Conservation (phyloP, 2,113 vertebrate genomes). For the Antigone vipio region DNA sequence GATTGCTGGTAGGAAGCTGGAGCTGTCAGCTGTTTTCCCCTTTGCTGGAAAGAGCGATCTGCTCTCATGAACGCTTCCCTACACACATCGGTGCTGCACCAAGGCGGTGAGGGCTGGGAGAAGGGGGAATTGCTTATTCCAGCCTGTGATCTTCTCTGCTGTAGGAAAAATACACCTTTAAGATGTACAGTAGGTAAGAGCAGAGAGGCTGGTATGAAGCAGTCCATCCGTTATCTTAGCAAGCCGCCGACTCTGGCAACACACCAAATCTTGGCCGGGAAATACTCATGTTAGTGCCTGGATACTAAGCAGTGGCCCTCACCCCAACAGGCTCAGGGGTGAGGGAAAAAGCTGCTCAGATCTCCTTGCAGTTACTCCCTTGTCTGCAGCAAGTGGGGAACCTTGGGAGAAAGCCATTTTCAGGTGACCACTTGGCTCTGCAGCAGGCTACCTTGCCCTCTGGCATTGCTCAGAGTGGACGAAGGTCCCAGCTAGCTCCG, state of each 20-base stretch:
- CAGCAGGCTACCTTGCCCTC: not conserved
- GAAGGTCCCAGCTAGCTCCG: fast-evolving
- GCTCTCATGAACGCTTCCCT: not conserved
- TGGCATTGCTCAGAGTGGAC: not conserved
- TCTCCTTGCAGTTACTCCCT: not conserved
- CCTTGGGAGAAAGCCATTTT: not conserved
- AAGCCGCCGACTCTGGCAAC: not conserved
- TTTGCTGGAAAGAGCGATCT: not conserved
- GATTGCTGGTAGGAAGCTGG: not conserved
- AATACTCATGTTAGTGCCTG: not conserved
- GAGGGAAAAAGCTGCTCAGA: not conserved
- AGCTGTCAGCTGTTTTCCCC: fast-evolving
- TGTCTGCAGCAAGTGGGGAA: not conserved
- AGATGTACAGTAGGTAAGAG: not conserved
- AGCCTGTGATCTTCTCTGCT: not conserved
- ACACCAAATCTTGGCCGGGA: not conserved
- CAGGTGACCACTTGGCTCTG: not conserved
- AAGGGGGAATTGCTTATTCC: not conserved
- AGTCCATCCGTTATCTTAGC: not conserved
- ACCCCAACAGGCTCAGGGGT: not conserved
- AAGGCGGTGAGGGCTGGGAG: not conserved
- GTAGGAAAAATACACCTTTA: not conserved
- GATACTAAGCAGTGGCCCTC: not conserved
- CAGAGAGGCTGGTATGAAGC: not conserved
- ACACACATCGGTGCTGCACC: fast-evolving